Evolutionary conservation across 2,797 vertebrate species (phyloP).

Genomic region (Cyprinodon diabolis): DNA sequence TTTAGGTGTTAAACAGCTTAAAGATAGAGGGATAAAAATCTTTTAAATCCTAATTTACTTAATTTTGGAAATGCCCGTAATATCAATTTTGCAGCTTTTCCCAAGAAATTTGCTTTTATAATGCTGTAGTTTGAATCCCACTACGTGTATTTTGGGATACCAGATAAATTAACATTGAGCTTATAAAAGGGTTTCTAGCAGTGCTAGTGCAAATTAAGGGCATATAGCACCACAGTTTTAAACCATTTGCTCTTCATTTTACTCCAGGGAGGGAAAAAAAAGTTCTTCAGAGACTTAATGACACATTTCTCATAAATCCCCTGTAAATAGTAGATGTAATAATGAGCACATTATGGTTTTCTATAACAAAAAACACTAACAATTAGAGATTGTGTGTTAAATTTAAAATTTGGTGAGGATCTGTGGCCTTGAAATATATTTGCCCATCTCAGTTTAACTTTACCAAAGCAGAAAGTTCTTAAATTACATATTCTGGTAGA

Average conservation of each 20-base stretch:
- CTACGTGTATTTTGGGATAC: neutral
- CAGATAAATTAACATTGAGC: neutral
- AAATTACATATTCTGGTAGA: neutral
- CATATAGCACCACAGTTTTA: neutral
- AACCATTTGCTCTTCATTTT: neutral
- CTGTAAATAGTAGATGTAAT: neutral
- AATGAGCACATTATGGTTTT: neutral
- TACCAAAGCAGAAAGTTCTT: neutral
- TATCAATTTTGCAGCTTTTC: neutral
- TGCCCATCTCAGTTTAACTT: neutral
- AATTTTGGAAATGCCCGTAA: no score
- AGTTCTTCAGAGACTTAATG: neutral
- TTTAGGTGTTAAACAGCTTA: neutral
- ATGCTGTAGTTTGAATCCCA: neutral
- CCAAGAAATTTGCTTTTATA: neutral
- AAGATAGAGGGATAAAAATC: neutral
- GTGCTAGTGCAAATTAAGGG: conserved; percentile 1
- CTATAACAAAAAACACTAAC: neutral
- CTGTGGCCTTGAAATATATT: neutral
- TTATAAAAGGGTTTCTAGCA: neutral
- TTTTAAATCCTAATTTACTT: neutral
- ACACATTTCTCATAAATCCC: neutral
- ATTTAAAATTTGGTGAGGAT: neutral
- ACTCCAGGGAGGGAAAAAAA: neutral
- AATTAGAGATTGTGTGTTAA: neutral